phyloP scores from a whole-genome alignment of 2,113 vertebrate species.

The Carlito syrichta region DNA sequence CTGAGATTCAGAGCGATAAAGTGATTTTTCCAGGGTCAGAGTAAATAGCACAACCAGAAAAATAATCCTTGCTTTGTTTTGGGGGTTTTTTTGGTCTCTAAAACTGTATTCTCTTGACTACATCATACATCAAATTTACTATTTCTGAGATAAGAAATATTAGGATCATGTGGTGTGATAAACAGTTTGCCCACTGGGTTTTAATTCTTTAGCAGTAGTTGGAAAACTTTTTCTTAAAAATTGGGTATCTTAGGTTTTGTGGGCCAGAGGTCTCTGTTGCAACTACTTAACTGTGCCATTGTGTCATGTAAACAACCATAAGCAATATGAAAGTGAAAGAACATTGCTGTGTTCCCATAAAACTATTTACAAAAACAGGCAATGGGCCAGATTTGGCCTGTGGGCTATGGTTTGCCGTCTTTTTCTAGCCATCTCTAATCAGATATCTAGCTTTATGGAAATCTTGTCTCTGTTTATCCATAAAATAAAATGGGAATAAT shows the following conservation, averaged over 20 bases:
- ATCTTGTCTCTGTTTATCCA: neutral
- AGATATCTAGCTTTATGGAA: neutral
- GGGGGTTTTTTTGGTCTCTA: neutral
- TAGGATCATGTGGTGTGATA: neutral
- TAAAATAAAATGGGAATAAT: slow-evolving; percentile 35
- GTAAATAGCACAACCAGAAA: slow-evolving; percentile 18
- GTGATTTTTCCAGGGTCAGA: neutral
- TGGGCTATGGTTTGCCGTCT: neutral
- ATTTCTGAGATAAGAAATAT: neutral
- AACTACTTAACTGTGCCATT: neutral
- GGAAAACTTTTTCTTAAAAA: neutral
- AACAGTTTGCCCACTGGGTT: neutral
- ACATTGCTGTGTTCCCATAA: neutral
- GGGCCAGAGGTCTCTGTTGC: neutral
- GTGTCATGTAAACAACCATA: neutral
- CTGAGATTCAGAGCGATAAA: neutral
- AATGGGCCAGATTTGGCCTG: neutral
- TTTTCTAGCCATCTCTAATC: neutral
- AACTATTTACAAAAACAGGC: neutral
- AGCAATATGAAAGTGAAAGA: neutral
- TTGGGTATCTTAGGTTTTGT: slow-evolving; percentile 1
- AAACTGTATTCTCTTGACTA: neutral
- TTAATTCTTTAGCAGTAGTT: neutral
- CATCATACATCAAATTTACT: neutral
- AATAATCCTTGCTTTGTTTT: neutral